These are phyloP conservation scores for Microcebus murinus DNA, from an alignment of 2,113 vertebrate species.

Conservation along the genomic window DNA sequence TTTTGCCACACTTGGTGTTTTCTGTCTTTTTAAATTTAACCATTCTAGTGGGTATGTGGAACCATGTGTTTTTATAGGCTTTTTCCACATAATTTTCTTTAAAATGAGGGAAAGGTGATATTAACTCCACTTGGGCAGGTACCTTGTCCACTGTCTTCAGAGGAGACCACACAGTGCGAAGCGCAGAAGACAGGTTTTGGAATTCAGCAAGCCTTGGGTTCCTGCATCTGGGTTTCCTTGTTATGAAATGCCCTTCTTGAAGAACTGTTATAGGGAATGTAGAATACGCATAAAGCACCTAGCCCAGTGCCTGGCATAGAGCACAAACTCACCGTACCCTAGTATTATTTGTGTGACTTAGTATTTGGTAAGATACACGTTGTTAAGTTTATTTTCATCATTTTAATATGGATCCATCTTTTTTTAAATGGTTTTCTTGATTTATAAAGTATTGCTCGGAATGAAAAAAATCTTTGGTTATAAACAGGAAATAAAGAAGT, in stretches of 20 bases:
- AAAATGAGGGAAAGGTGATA: background rate
- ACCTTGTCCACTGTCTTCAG: background rate
- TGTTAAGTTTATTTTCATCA: background rate
- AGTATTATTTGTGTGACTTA: no score
- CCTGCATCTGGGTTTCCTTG: background rate
- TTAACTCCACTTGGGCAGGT: background rate
- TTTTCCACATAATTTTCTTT: conserved; percentile 35
- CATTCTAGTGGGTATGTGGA: background rate
- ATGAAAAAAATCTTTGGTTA: background rate
- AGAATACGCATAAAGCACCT: background rate
- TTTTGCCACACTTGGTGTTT: background rate
- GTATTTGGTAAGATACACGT: background rate
- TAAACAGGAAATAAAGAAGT: conserved; percentile 2
- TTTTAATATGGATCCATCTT: background rate
- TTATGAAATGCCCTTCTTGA: background rate
- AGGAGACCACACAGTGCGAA: background rate
- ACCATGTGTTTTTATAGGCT: background rate
- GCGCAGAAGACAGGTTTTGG: background rate
- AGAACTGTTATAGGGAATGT: background rate
- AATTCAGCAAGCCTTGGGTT: background rate
- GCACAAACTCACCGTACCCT: rapidly evolving
- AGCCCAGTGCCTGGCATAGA: background rate
- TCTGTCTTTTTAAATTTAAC: background rate
- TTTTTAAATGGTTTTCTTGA: background rate
- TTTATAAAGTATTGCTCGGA: conserved; percentile 23